These are phyloP conservation scores for Nestor notabilis DNA, from an alignment of 2,113 vertebrate species.

Conservation along the genomic window DNA sequence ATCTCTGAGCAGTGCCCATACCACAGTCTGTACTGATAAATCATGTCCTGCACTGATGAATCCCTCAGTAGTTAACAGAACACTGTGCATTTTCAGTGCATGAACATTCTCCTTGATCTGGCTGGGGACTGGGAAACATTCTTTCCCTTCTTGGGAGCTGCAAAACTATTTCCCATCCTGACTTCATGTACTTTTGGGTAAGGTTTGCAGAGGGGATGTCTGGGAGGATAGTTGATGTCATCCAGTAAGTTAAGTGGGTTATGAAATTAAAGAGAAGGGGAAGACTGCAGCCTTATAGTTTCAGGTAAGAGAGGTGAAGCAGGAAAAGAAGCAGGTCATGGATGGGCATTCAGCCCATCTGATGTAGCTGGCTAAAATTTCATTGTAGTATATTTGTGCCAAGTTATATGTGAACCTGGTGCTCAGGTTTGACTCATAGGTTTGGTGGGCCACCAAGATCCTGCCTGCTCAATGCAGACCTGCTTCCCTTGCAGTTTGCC, in stretches of 20 bases:
- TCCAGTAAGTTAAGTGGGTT: neutral
- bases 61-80: neutral
- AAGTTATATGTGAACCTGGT: neutral
- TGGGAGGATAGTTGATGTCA: neutral
- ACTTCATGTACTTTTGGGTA: neutral
- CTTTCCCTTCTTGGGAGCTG: neutral
- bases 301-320: neutral
- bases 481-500: neutral
- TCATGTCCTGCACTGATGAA: neutral
- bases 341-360: neutral
- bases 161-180: neutral
- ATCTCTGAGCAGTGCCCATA: neutral
- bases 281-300: neutral
- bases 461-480: neutral
- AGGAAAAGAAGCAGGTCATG: neutral
- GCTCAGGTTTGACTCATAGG: neutral
- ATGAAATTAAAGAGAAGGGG: neutral
- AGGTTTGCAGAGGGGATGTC: neutral
- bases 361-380: neutral
- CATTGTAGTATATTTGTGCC: neutral
- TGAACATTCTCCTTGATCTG: neutral
- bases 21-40: rapidly evolving
- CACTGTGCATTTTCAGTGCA: rapidly evolving
- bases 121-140: neutral
- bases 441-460: neutral